phyloP scores from a whole-genome alignment of 2,888 invertebrate species.

The Amblyjoppa fuscipennis region DNA sequence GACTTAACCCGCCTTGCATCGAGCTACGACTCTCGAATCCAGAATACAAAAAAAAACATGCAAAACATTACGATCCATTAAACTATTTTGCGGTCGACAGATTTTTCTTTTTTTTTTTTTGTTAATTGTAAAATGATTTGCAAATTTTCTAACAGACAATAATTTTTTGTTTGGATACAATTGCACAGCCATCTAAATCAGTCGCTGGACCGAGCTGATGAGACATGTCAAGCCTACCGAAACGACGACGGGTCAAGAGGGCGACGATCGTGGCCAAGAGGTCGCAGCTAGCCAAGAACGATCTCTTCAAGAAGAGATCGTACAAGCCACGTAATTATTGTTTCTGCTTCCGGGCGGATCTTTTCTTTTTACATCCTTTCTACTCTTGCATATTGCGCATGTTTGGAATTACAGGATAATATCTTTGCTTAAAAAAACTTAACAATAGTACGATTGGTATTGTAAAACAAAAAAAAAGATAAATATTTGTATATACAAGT shows the following conservation, averaged over 20 bases:
- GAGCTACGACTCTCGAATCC: not conserved
- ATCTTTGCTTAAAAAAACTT: too few relatives aligned
- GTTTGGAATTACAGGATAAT: too few relatives aligned
- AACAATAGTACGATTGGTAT: too few relatives aligned
- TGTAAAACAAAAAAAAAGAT: too few relatives aligned
- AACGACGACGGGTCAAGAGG: conserved; percentile 76
- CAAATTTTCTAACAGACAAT: not conserved
- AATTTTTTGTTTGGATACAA: not conserved
- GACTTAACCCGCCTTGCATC: not conserved
- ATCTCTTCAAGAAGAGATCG: conserved; percentile 66
- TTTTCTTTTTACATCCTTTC: not conserved
- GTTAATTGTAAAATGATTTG: not conserved
- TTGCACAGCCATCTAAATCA: not conserved
- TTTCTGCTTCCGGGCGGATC: not conserved
- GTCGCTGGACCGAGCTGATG: conserved; percentile 23
- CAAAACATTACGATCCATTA: not conserved
- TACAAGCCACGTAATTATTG: conserved; percentile 75
- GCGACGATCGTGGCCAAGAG: conserved; percentile 75
- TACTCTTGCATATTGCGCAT: not conserved
- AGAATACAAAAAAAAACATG: not conserved
- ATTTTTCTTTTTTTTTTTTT: not conserved
- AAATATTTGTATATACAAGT: too few relatives aligned
- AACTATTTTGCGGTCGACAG: not conserved
- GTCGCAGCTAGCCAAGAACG: conserved; percentile 69
- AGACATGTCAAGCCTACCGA: conserved; percentile 77